These are phyloP conservation scores for Philereme transversata DNA, from an alignment of 2,888 invertebrate species.

Conservation along the genomic window DNA sequence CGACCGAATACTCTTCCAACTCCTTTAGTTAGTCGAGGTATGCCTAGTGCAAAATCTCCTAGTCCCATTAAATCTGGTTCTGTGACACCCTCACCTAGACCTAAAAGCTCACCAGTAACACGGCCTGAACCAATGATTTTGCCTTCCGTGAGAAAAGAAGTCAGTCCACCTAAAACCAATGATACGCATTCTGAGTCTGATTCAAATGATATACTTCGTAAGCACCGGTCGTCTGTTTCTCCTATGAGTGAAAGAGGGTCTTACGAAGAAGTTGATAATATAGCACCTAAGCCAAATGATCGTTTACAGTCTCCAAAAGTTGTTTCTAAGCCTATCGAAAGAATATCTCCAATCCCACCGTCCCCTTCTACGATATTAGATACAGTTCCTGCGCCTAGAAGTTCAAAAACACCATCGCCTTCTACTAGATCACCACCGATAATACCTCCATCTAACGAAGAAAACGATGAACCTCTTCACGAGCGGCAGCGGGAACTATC, in stretches of 20 bases:
- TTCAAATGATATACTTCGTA: conserved; percentile 52
- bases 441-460: conserved; percentile 51
- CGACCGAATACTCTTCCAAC: conserved; percentile 73
- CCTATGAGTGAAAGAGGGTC: conserved; percentile 53
- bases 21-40: conserved; percentile 65
- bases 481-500: conserved; percentile 45
- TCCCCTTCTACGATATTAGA: conserved; percentile 47
- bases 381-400: conserved; percentile 51
- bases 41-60: conserved; percentile 68
- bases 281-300: conserved; percentile 44
- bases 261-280: conserved; percentile 46
- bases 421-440: conserved; percentile 57
- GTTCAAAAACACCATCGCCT: conserved; percentile 69
- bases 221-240: conserved; percentile 54
- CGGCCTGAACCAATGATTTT: conserved; percentile 58
- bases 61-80: conserved; percentile 73
- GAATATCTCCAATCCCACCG: conserved; percentile 52
- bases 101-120: conserved; percentile 57
- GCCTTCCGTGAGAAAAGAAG: conserved; percentile 57
- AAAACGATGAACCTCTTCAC: conserved; percentile 40
- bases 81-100: conserved; percentile 61
- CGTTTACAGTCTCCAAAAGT: conserved; percentile 47
- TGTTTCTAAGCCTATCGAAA: conserved; percentile 53
- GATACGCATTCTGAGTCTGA: conserved; percentile 45
- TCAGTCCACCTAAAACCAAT: conserved; percentile 54